Evolutionary conservation across 2,797 vertebrate species (phyloP).

Genomic region (Zalophus californianus): DNA sequence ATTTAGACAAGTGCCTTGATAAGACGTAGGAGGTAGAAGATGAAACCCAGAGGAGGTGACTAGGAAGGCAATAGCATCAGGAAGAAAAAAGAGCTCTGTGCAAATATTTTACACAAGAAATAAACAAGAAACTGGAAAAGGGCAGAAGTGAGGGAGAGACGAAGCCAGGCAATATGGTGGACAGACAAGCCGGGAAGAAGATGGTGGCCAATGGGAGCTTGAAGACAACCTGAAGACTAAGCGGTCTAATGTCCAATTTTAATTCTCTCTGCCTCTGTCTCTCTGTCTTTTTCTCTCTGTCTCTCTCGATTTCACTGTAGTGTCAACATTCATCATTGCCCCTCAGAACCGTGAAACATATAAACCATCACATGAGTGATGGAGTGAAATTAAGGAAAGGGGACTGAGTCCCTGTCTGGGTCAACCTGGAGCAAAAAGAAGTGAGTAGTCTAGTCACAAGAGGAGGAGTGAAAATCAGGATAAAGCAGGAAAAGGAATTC

Average conservation of each 20-base stretch:
- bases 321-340: neutral
- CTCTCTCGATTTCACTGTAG: neutral
- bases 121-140: conserved; percentile 30
- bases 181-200: neutral
- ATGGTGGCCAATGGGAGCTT: too few species aligned
- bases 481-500: neutral
- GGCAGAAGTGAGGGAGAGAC: neutral
- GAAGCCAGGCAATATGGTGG: neutral
- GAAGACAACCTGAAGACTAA: neutral
- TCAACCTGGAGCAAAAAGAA: neutral
- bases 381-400: neutral
- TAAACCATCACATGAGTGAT: neutral
- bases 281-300: neutral
- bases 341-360: neutral
- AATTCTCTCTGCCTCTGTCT: neutral
- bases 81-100: neutral
- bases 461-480: neutral
- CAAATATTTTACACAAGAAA: conserved; percentile 12
- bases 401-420: neutral
- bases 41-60: neutral
- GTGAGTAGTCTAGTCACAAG: neutral
- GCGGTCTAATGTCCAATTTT: neutral
- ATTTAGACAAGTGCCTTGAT: conserved; percentile 32
- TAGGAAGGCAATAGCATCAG: neutral
- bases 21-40: neutral